Conservation (phyloP, 1,140 invertebrate species). For the Drosophila nannoptera region DNA sequence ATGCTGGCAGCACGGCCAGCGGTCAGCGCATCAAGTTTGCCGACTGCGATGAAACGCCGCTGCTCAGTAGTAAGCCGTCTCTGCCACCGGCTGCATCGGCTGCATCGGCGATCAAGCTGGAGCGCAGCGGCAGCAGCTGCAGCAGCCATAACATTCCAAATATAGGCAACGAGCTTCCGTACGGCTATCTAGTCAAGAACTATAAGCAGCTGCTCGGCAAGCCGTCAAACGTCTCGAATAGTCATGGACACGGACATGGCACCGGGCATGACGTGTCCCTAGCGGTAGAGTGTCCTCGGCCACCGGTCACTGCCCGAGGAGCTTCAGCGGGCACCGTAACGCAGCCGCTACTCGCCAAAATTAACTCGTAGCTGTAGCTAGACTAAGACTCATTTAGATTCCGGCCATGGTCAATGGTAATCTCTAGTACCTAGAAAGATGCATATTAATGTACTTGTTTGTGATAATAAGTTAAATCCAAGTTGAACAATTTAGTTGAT, state of each 20-base stretch:
- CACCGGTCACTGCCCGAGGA: slow-evolving; percentile 29
- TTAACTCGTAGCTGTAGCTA: slow-evolving; percentile 67
- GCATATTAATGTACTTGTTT: slow-evolving; percentile 73
- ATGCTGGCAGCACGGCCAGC: slow-evolving; percentile 51
- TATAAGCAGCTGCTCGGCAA: slow-evolving; percentile 51
- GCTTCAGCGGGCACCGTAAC: slow-evolving; percentile 47
- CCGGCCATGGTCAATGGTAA: neutral
- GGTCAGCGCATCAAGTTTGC: slow-evolving; percentile 68
- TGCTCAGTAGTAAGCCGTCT: slow-evolving; percentile 31
- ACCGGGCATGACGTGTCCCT: slow-evolving; percentile 12
- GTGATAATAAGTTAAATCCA: slow-evolving; percentile 72
- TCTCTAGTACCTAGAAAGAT: slow-evolving; percentile 42
- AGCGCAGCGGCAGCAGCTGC: slow-evolving; percentile 41
- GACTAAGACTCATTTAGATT: slow-evolving; percentile 16
- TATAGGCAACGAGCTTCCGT: slow-evolving; percentile 40
- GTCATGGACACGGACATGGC: slow-evolving; percentile 25
- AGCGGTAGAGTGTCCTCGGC: slow-evolving; percentile 49
- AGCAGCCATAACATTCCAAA: slow-evolving; percentile 60
- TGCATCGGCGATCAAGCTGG: slow-evolving; percentile 19
- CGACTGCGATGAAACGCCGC: slow-evolving; percentile 47
- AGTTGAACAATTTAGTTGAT: slow-evolving; percentile 65
- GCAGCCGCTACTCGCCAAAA: slow-evolving; percentile 73
- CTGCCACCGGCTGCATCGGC: neutral
- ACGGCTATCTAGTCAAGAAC: slow-evolving; percentile 64
- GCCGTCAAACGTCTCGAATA: slow-evolving; percentile 36